Base-by-base conservation (phyloP, 1,140 invertebrate genomes). In the Bombus ignitus region DNA sequence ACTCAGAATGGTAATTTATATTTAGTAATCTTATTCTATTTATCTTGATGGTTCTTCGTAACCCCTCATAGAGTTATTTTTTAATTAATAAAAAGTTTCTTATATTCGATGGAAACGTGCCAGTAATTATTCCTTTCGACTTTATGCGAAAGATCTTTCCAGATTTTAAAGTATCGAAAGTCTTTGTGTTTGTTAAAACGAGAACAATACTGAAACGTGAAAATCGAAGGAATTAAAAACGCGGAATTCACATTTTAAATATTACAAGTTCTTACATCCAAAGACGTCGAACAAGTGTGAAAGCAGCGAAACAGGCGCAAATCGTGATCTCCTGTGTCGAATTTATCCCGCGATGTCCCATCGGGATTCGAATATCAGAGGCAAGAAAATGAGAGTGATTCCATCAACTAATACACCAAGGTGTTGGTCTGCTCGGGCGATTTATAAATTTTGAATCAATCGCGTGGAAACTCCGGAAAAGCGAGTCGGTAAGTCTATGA, bases 391-490 rank as follows among this genome's bases (percentile, higher is more conserved):
- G 3, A 5, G 3, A 39, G 25, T 66, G 35, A 53, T 53, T 22
- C 15, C 37, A 68, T 68, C 35, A 68, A 37, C 66, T 18, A 22
- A 35, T 68, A 18, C 35, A 68, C 22, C 65, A 66, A 66, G 13
- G 15, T 32, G 32, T 32, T 8, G n/a, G 5, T 37, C 66, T 18
- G 18, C 8, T 15, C 66, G 13, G 28, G 39, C 35, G 66, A 71
- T 71, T 81, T 81, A n/a, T 81, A 74, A 81, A 62, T 81, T 74
- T 35, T 44, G 2, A 3, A 25, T 12, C 3, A 28, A 18, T 25
- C 70, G 4, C 22, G 9, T 28, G 3, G 22, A 18, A 47, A 25
- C 10, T 12, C 2, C 6, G 25, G 3, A 39, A 4, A 25, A 44
- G 28, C 62, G 13, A 32, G 4, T 32, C 13, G 5, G 15, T 66